Evolutionary conservation across 92 coral and sea anemone genomes (phyloP), one percentile per base, ranked within the genome.

Genomic region (Epizoanthus scotinus): DNA sequence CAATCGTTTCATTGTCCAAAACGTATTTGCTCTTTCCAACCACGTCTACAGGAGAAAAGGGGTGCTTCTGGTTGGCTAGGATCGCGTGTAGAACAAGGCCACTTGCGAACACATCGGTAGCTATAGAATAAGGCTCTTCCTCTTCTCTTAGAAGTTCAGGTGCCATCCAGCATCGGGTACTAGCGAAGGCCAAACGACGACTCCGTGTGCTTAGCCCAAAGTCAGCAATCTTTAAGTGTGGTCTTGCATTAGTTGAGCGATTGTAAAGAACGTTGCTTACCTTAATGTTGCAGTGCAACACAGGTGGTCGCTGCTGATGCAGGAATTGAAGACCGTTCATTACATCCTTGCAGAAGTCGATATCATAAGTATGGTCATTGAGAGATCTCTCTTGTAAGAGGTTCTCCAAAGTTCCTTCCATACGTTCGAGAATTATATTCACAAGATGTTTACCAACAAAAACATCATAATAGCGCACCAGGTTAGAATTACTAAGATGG

Each of bases 111-210:
- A 81, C 67, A 40, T 81, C 78, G 0, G 85, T 67, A 53, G 69
- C 78, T 27, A 31, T 53, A 5, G 85, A 67, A 53, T 81, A 78
- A 10, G 55, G 58, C 26, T 68, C 38, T 69, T 75, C 56, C 13
- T 28, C 38, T 63, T 55, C 50, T 31, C 78, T 69, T n/a, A 81
- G 57, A 24, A 81, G 78, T 26, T 81, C 85, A 57, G 85, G 85
- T 38, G 85, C 85, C 85, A 81, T 81, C 85, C 85, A 81, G 34
- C 85, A 60, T 13, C 78, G 77, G 34, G 85, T 68, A 18, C 85
- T 73, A 59, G 83, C 85, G 64, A 80, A 50, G 47, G 85, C 85
- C 13, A 69, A 75, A 24, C 85, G 77, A 21, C 84, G 38, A 42
- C 49, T 42, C 49, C 49, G 5, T 20, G 78, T 67, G 4, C 77